Conservation (phyloP, 2,797 vertebrate species). For the Dipus sagitta region DNA sequence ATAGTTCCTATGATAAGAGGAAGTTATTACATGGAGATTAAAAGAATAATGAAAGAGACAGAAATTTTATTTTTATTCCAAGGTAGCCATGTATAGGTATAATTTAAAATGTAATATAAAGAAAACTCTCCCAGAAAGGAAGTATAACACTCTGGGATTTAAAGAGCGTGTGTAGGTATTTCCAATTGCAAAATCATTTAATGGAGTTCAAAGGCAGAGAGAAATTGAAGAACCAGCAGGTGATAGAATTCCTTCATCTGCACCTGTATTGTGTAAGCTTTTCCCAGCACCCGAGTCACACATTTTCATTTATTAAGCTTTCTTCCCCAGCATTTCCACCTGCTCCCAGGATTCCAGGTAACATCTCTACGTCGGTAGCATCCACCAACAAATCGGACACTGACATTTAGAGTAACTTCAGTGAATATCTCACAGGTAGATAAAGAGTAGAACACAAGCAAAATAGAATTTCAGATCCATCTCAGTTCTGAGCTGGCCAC, state of each 20-base stretch:
- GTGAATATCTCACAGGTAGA: background rate
- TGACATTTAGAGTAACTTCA: background rate
- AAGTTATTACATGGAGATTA: background rate
- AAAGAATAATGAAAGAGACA: background rate
- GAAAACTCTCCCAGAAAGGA: background rate
- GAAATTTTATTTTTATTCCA: constrained; percentile 36
- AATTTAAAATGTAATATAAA: constrained; percentile 31
- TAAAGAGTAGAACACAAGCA: background rate
- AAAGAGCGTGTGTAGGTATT: constrained; percentile 21
- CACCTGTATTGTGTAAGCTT: background rate
- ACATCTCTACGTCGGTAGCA: background rate
- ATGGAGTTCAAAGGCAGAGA: constrained; percentile 16
- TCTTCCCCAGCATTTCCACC: background rate
- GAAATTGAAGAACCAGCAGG: background rate
- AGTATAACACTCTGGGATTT: background rate
- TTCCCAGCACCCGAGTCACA: background rate
- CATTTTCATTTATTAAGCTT: background rate
- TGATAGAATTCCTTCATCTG: background rate
- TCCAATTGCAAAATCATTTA: constrained; percentile 14
- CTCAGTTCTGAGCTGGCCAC: background rate
- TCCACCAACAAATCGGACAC: background rate
- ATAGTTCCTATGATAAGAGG: background rate
- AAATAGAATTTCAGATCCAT: background rate
- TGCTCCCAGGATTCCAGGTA: background rate
- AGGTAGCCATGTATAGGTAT: background rate